Base-by-base conservation (phyloP, 2,888 invertebrate species). In the Sympetrum striolatum region DNA sequence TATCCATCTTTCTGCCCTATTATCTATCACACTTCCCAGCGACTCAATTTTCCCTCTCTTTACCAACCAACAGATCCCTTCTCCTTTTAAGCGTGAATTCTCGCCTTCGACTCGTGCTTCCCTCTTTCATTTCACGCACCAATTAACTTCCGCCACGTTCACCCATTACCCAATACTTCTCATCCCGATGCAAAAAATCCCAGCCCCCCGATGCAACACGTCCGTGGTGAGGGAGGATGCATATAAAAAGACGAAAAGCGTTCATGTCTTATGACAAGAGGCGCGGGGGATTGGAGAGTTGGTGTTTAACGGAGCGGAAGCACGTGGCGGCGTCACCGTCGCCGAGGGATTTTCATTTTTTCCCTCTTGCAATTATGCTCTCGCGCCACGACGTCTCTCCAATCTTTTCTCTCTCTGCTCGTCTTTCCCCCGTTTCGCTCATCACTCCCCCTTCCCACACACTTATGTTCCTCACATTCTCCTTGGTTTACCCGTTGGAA, bases 301-400 rank as follows among this genome's bases (percentile, higher is more conserved):
- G 37, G 60, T 86, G 86, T 86, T 86, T 86, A 86, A 86, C 86
- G 86, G 86, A 22, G 37, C 60, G 64, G 37, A 86, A 64, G 37
- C 60, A 86, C 86, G 39, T 58, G 53, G 73, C 58, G 15, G 31
- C 86, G 22, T 22, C 60, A n/a, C 86, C 81, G 25, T 81, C 81
- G 64, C n/a, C 81, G 31, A 37, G 60, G 22, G 22, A 25, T 60
- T 60, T 86, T 15, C 31, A 37, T 53, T 58, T 60, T 86, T 8
- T 18, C 8, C 60, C 86, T 48, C 53, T 86, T 60, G 86, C 86
- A 86, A 86, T 86, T 86, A 86, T 86, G 86, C 86, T 60, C 60
- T 15, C 15, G 31, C 25, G 53, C 73, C 25, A 25, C 73, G 73
- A 10, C n/a, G 31, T 15, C 60, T 60, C 60, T n/a, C 25, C 73